A percentile compares a stretch with the other conserved stretches of the same genome.
Evolutionary conservation across 2,113 vertebrate species (phyloP).

Genomic region (Austrofundulus limnaeus): DNA sequence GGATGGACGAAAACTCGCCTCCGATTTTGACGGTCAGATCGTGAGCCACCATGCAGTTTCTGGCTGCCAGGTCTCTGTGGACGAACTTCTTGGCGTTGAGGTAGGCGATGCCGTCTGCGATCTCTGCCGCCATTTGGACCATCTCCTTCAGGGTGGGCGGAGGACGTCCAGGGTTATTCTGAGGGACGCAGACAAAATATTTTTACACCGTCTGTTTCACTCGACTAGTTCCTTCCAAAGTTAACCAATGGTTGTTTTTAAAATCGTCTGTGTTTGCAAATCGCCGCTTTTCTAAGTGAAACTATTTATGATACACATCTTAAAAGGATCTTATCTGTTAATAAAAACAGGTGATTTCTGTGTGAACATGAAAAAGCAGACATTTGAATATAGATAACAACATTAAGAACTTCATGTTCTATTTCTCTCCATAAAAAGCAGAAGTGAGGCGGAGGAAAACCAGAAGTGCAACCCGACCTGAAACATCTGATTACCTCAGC

Average conservation of each 20-base stretch:
- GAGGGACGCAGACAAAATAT: slow-evolving; percentile 8
- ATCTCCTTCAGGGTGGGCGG: slow-evolving; percentile 91
- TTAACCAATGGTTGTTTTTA: too few species aligned
- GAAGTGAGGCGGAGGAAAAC: slow-evolving; percentile 37
- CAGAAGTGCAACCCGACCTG: not conserved
- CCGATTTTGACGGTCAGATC: slow-evolving; percentile 95
- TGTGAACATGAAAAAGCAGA: not conserved
- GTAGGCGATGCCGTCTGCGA: slow-evolving; percentile 96
- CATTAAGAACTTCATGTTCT: not conserved
- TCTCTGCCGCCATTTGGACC: slow-evolving; percentile 95
- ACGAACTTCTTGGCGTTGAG: slow-evolving; percentile 98
- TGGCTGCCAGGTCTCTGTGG: slow-evolving; percentile 92
- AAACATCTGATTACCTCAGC: slow-evolving; percentile 83
- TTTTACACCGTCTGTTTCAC: not conserved
- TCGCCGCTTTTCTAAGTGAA: too few species aligned
- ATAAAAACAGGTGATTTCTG: too few species aligned
- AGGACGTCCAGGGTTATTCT: slow-evolving; percentile 93
- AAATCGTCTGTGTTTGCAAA: too few species aligned
- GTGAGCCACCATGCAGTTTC: slow-evolving; percentile 97
- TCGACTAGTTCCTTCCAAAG: too few species aligned
- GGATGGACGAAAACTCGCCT: slow-evolving; percentile 72
- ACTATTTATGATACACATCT: too few species aligned
- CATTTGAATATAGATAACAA: not conserved
- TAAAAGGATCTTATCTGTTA: too few species aligned
- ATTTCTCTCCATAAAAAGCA: slow-evolving; percentile 16